A percentile compares a stretch with the other conserved stretches of the same genome.
phyloP scores from a whole-genome alignment of 2,797 vertebrate genomes.

The Phylloscopus collybita region DNA sequence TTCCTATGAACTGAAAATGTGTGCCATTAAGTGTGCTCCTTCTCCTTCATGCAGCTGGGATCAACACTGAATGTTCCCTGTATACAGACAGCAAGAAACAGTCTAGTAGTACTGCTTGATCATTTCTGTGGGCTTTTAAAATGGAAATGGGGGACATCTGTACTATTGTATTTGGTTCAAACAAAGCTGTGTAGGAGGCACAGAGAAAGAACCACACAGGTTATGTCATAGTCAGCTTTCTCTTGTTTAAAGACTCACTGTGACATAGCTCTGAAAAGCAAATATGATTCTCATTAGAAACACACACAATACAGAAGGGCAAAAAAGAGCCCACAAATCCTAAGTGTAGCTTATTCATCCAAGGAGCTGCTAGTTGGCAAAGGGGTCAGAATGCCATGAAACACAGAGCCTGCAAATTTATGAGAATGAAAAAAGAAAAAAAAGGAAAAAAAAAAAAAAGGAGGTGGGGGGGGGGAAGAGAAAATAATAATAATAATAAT shows the following conservation, averaged over 20 bases:
- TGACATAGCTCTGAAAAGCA: constrained; percentile 13
- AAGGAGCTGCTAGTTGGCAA: background rate
- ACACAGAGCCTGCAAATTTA: background rate
- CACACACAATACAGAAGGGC: background rate
- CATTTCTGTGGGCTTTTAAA: constrained; percentile 29
- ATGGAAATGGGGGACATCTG: constrained; percentile 8
- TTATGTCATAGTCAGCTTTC: constrained; percentile 9
- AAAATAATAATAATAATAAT: background rate
- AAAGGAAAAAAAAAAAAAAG: too few species aligned
- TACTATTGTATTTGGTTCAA: background rate
- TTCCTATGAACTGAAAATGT: background rate
- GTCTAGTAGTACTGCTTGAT: background rate
- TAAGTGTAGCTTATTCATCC: background rate
- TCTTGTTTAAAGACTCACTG: constrained; percentile 38
- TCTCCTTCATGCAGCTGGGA: background rate
- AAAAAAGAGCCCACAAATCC: background rate
- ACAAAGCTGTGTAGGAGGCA: background rate
- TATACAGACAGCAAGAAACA: background rate
- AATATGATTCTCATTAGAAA: constrained; percentile 48
- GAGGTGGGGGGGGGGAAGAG: too few species aligned
- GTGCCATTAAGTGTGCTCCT: background rate
- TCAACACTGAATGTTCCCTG: background rate
- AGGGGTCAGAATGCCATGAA: constrained; percentile 11
- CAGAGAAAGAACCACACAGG: background rate
- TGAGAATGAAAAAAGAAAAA: background rate